Evolutionary conservation across 2,797 vertebrate species (phyloP), one percentile per base, ranked within the genome.

Genomic region (Platalea minor): DNA sequence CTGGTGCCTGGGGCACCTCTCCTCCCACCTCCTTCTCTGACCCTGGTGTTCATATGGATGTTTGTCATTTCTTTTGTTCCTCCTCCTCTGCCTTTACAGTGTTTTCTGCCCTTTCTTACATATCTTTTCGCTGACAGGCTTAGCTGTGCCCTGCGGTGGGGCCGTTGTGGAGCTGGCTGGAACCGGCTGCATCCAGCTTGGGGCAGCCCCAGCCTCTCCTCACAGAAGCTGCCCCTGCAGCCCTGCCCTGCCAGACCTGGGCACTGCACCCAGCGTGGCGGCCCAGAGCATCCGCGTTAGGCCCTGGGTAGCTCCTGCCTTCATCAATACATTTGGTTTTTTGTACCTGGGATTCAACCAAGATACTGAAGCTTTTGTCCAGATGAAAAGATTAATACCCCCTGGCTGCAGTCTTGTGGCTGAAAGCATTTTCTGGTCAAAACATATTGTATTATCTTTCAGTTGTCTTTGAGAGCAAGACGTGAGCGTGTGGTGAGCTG

Each of bases 91-190:
- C 18, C 20, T 78, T 46, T 59, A n/a, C 2, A 4, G 13, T 59
- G 33, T 65, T 57, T 65, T 65, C n/a, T 59, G 80, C 19, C 19
- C 65, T 77, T 84, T 50, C 72, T 57, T 50, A 57, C 33, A 8
- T 33, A 50, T 4, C 21, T 60, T 53, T 64, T 56, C 2, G 3
- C 50, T 23, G 29, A 26, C 4, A 15, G 24, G 24, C 46, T 72
- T 41, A 64, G n/a, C 57, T 31, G 13, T 48, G 56, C 56, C 9
- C 50, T 63, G 56, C 1, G 2, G 33, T 18, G 25, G 33, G 37
- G 19, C 46, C 2, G 1, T 28, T 33, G 56, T 0, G 2, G 53
- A 57, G 33, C 51, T 1, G 4, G 21, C 59, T 41, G 69, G 53
- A 60, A 21, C 26, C 5, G 7, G 7, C 50, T 25, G 19, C 26